These are phyloP conservation scores for Pseudomyrmex gracilis DNA, from an alignment of 1,140 invertebrate species.

Conservation along the genomic window DNA sequence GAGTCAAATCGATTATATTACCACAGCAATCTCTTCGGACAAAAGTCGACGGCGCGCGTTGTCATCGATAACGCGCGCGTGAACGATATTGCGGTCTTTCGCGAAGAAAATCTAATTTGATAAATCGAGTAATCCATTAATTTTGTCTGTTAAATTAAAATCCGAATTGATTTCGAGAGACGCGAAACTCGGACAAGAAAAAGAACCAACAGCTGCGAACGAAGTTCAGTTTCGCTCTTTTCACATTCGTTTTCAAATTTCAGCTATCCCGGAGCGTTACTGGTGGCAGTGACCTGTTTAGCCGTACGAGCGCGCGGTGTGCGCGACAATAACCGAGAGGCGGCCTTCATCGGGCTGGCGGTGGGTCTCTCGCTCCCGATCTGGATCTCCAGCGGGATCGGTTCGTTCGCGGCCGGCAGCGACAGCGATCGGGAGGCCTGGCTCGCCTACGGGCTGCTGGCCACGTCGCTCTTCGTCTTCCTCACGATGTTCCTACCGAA, in stretches of 20 bases:
- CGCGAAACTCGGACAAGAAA: too few species aligned
- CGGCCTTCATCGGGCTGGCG: conserved; percentile 94
- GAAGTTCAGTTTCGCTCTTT: not conserved
- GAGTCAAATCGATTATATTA: not conserved
- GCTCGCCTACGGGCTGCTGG: conserved; percentile 94
- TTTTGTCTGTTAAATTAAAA: too few species aligned
- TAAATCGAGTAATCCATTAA: too few species aligned
- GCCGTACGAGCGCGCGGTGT: conserved; percentile 94
- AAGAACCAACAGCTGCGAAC: too few species aligned
- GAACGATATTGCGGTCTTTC: too few species aligned
- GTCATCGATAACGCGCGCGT: conserved; percentile 11
- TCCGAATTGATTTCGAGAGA: too few species aligned
- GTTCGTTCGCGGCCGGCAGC: conserved; percentile 88
- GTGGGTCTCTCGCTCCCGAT: conserved; percentile 93
- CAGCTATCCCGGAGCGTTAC: conserved; percentile 92
- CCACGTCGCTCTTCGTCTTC: conserved; percentile 93
- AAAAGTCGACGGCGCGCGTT: not conserved
- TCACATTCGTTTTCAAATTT: conserved; percentile 74
- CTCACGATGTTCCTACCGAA: conserved; percentile 97
- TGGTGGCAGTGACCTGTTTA: conserved; percentile 93
- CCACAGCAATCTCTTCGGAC: not conserved
- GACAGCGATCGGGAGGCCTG: conserved; percentile 94
- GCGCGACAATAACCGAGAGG: conserved; percentile 96
- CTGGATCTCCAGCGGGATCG: conserved; percentile 91
- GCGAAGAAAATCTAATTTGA: too few species aligned